A percentile compares a stretch with the other conserved stretches of the same genome.
Conservation (phyloP, 1,140 invertebrate species). For the Lucilia sericata region DNA sequence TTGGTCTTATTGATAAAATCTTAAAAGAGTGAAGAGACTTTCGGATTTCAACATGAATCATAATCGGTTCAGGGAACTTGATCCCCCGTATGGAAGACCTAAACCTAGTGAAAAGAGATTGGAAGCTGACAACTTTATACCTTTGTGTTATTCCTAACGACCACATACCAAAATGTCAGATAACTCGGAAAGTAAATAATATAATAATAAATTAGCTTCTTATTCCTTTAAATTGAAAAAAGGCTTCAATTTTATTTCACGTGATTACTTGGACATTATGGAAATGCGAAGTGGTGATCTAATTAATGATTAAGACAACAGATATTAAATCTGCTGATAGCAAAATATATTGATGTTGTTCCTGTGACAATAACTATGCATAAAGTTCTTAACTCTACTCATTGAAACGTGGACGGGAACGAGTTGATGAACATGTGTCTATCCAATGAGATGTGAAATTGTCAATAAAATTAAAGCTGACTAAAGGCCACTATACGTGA, state of each 20-base stretch:
- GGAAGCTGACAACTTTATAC: neutral
- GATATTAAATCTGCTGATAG: neutral
- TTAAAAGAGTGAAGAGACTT: no score
- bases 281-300: neutral
- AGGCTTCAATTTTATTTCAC: neutral
- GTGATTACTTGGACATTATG: neutral
- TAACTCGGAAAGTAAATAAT: neutral
- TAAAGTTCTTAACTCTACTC: neutral
- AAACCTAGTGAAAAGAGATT: no score
- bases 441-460: no score
- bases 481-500: no score
- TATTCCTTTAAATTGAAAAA: neutral
- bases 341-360: conserved; percentile 19
- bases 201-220: neutral
- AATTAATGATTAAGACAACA: neutral
- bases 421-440: no score
- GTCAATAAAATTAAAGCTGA: no score
- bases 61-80: no score
- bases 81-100: no score
- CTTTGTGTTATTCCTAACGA: neutral
- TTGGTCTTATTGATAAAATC: no score
- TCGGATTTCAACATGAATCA: no score
- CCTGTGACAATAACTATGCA: neutral
- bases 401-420: no score
- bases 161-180: neutral